Conservation (phyloP, 1,140 invertebrate genomes). For the Phymastichus coffea region DNA sequence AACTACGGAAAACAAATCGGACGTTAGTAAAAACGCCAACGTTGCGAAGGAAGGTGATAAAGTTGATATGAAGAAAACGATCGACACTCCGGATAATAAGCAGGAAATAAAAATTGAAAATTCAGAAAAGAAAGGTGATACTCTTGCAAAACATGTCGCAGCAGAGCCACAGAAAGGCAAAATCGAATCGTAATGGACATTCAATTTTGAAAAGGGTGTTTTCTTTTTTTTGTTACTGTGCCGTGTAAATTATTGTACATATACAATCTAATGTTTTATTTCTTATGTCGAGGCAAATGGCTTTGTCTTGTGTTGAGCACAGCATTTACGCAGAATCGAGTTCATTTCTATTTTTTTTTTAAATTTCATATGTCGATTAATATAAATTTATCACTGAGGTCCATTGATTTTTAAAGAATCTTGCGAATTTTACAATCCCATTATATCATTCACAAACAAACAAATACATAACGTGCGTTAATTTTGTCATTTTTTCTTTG, state of each 20-base stretch:
- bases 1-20: conserved; percentile 14
- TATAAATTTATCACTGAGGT: too few relatives aligned
- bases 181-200: conserved; percentile 43
- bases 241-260: conserved; percentile 41
- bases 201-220: not conserved
- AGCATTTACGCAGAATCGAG: conserved; percentile 28
- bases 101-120: too few relatives aligned
- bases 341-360: conserved; percentile 11
- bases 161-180: conserved; percentile 39
- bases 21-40: too few relatives aligned
- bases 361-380: too few relatives aligned
- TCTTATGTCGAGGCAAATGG: conserved; percentile 1
- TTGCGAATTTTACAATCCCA: too few relatives aligned
- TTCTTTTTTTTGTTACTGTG: too few relatives aligned
- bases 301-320: conserved; percentile 36
- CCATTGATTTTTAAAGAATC: too few relatives aligned
- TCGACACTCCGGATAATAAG: too few relatives aligned
- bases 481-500: too few relatives aligned
- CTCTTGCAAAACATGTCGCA: conserved; percentile 37
- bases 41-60: conserved; percentile 28
- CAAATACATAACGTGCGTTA: too few relatives aligned
- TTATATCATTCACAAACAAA: too few relatives aligned
- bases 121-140: conserved; percentile 1
- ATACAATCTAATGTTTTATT: conserved; percentile 32
- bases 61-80: too few relatives aligned